These are phyloP conservation scores for Vultur gryphus DNA, from an alignment of 2,797 vertebrate genomes.

Conservation along the genomic window DNA sequence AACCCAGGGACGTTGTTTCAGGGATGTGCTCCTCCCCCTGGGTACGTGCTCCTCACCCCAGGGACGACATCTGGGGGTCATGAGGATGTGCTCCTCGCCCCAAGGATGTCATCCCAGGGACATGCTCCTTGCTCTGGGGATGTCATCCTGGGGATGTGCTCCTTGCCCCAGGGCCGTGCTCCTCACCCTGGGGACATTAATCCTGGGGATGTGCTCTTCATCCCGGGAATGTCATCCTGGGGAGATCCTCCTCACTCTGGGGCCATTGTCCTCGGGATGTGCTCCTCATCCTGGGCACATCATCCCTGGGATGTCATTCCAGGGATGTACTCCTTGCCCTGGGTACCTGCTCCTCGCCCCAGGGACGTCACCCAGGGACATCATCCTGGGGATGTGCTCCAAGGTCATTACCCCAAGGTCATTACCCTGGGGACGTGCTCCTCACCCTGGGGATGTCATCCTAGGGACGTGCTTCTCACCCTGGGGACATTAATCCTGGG, in stretches of 20 bases:
- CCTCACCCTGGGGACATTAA: too few relatives aligned
- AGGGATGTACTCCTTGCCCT: background rate
- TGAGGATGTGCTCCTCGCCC: background rate
- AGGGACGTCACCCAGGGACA: rapidly evolving
- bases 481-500: too few relatives aligned
- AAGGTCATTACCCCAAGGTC: rapidly evolving
- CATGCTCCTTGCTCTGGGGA: background rate
- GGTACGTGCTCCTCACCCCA: background rate
- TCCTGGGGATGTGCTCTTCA: background rate
- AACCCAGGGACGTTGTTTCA: too few relatives aligned
- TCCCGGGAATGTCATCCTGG: rapidly evolving
- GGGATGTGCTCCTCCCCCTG: background rate
- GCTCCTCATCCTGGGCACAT: background rate
- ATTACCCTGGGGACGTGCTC: background rate
- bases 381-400: background rate
- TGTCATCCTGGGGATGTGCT: background rate
- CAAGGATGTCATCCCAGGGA: too few relatives aligned
- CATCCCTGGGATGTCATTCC: too few relatives aligned
- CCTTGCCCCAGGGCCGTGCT: background rate
- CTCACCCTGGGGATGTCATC: rapidly evolving
- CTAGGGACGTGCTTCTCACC: background rate
- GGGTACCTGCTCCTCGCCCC: background rate
- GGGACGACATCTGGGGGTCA: background rate
- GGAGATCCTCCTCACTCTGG: background rate
- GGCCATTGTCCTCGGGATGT: too few relatives aligned